Conservation (phyloP, 2,888 invertebrate species). For the Caenorhabditis sp. region DNA sequence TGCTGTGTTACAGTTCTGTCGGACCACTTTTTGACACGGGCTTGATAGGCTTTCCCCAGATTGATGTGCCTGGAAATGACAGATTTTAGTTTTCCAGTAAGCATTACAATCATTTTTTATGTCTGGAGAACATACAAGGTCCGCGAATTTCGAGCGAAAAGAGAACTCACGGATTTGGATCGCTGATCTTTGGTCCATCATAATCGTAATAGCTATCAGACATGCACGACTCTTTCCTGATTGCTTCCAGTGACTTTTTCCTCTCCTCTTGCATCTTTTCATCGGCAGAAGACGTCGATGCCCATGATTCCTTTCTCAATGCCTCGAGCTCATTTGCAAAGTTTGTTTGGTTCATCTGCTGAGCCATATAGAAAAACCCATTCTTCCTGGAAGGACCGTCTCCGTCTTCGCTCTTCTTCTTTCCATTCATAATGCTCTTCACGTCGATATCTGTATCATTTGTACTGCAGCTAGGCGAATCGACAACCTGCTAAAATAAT, state of each 20-base stretch:
- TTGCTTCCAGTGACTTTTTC: constrained; percentile 59
- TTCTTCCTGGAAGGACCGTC: constrained; percentile 65
- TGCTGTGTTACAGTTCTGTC: constrained; percentile 75
- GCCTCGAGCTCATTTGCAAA: constrained; percentile 78
- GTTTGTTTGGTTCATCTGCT: constrained; percentile 61
- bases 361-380: constrained; percentile 63
- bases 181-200: constrained; percentile 62
- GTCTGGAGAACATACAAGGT: not conserved
- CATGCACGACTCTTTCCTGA: constrained; percentile 64
- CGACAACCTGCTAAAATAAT: constrained; percentile 9
- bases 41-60: constrained; percentile 76
- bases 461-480: constrained; percentile 47
- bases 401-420: constrained; percentile 60
- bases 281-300: constrained; percentile 72
- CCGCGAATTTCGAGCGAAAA: not conserved
- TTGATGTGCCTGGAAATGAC: constrained; percentile 71
- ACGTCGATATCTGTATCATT: constrained; percentile 14
- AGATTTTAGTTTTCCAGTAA: not conserved
- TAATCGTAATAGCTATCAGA: constrained; percentile 71
- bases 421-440: constrained; percentile 47
- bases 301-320: constrained; percentile 79
- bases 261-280: constrained; percentile 44
- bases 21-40: constrained; percentile 81
- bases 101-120: not conserved
- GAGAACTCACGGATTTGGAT: constrained; percentile 68